phyloP scores from a whole-genome alignment of 2,888 invertebrate species.

The Cabera pusaria region DNA sequence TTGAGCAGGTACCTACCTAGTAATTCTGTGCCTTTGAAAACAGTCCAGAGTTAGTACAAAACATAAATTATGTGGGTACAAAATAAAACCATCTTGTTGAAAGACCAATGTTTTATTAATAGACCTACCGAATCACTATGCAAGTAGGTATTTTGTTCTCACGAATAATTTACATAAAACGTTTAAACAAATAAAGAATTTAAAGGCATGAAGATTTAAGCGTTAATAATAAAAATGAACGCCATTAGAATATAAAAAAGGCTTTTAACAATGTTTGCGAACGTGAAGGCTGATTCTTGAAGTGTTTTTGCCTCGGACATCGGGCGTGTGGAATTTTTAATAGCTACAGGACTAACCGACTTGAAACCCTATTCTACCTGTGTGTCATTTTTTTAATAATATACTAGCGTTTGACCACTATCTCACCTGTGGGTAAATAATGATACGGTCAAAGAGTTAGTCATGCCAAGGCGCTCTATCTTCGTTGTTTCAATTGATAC shows the following conservation, averaged over 20 bases:
- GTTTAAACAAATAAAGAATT: conserved; percentile 19
- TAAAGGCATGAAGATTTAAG: conserved; percentile 21
- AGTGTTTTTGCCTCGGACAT: conserved; percentile 35
- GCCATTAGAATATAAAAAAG: conserved; percentile 44
- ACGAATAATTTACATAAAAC: conserved; percentile 20
- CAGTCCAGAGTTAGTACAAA: no score
- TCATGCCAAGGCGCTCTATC: background rate
- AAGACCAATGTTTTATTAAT: no score
- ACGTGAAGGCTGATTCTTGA: conserved; percentile 30
- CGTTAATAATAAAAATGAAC: conserved; percentile 25
- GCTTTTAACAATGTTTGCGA: conserved; percentile 39
- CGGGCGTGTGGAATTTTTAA: conserved; percentile 52
- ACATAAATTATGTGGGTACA: no score
- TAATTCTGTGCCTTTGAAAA: no score
- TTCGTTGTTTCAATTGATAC: no score
- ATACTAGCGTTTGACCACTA: no score
- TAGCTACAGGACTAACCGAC: conserved; percentile 33
- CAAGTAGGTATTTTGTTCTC: no score
- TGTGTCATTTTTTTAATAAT: no score
- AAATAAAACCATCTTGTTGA: no score
- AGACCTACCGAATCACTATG: no score
- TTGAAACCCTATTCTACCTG: conserved; percentile 17
- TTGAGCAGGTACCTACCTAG: no score
- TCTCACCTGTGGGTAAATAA: no score
- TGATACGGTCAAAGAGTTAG: background rate